phyloP scores from a whole-genome alignment of 2,888 invertebrate genomes.

The Entomobrya multifasciata region DNA sequence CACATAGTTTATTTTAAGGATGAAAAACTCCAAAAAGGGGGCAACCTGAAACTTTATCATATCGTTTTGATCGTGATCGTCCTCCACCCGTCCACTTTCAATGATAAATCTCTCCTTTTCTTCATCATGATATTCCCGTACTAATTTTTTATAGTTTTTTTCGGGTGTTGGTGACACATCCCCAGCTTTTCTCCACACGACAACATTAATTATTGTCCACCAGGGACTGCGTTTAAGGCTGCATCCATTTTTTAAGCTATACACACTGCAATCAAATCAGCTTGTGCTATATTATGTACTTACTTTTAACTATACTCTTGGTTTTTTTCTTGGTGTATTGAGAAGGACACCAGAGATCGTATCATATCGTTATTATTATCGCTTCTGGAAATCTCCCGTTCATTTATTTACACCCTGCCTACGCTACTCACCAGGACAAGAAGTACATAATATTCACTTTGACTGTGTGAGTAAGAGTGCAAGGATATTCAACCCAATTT shows the following conservation, averaged over 20 bases:
- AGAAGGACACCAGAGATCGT: slow-evolving; percentile 51
- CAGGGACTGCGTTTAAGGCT: slow-evolving; percentile 76
- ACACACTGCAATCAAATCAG: too few species aligned
- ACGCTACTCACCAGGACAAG: slow-evolving; percentile 64
- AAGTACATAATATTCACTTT: neutral
- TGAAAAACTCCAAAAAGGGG: too few species aligned
- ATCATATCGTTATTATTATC: slow-evolving; percentile 73
- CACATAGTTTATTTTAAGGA: too few species aligned
- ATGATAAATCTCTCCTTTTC: slow-evolving; percentile 43
- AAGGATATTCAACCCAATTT: slow-evolving; percentile 68
- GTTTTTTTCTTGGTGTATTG: too few species aligned
- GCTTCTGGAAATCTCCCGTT: slow-evolving; percentile 73
- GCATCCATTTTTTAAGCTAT: too few species aligned
- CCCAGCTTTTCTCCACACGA: slow-evolving; percentile 78
- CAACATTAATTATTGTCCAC: slow-evolving; percentile 80
- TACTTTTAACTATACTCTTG: too few species aligned
- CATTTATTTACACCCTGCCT: slow-evolving; percentile 72
- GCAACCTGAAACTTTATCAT: too few species aligned
- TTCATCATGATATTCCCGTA: slow-evolving; percentile 46
- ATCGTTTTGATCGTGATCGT: neutral
- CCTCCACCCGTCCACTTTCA: too few species aligned
- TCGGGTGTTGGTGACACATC: slow-evolving; percentile 77
- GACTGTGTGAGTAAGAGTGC: too few species aligned
- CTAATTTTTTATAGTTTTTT: too few species aligned
- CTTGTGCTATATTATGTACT: too few species aligned